Percentiles rank a stretch among this genome's conserved stretches.
These are phyloP conservation scores for Neocloeon triangulifer DNA, from an alignment of 1,140 invertebrate genomes.

Conservation along the genomic window DNA sequence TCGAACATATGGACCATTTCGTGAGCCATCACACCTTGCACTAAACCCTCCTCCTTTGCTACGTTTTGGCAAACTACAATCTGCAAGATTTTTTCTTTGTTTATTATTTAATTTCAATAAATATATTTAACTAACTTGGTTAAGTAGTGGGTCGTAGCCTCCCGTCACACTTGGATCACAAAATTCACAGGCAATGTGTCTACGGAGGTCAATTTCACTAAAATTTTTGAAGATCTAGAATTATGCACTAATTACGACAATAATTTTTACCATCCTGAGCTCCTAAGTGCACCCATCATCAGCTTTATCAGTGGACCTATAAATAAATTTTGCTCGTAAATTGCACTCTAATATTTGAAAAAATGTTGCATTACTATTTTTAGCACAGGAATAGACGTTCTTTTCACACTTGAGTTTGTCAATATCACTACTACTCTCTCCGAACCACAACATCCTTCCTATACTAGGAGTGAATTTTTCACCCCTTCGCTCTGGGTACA, in stretches of 20 bases:
- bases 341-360: conserved; percentile 2
- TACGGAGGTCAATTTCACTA: conserved; percentile 52
- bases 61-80: conserved; percentile 83
- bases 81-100: conserved; percentile 21
- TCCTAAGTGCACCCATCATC: conserved; percentile 62
- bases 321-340: conserved; percentile 12
- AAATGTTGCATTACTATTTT: conserved; percentile 37
- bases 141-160: conserved; percentile 72
- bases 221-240: conserved; percentile 8
- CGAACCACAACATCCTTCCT: conserved; percentile 27
- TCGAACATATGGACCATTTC: conserved; percentile 97
- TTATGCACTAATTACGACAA: conserved; percentile 5
- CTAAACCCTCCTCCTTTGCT: conserved; percentile 30
- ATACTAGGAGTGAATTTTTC: conserved; percentile 25
- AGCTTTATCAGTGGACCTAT: conserved; percentile 60
- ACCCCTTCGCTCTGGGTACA: conserved; percentile 63
- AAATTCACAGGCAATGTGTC: conserved; percentile 81
- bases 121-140: conserved; percentile 39
- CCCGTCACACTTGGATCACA: conserved; percentile 65
- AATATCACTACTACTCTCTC: conserved; percentile 37
- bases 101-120: not conserved
- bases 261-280: conserved; percentile 52
- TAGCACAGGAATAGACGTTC: conserved; percentile 49
- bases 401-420: conserved; percentile 59
- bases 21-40: conserved; percentile 64